phyloP scores from a whole-genome alignment of 2,888 invertebrate genomes.

The Apamea sordens region DNA sequence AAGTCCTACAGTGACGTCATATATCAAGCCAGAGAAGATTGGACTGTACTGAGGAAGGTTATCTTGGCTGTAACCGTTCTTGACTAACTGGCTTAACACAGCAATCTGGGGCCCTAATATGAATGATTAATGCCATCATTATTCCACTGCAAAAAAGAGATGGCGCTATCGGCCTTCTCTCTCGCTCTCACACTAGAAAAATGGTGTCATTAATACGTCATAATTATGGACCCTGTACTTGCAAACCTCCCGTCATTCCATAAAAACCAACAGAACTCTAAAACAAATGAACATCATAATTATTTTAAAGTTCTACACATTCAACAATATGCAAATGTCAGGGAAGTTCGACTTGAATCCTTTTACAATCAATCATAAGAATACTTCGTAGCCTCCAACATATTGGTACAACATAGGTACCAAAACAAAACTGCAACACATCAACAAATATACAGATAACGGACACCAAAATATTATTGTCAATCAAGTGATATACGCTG shows the following conservation, averaged over 20 bases:
- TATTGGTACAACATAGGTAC: slow-evolving; percentile 6
- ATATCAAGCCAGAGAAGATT: neutral
- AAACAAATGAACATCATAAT: slow-evolving; percentile 7
- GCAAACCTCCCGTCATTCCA: neutral
- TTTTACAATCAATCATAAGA: slow-evolving; percentile 30
- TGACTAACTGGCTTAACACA: neutral
- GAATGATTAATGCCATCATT: neutral
- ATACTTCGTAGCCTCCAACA: neutral
- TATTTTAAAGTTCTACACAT: neutral
- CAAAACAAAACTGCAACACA: slow-evolving; percentile 9
- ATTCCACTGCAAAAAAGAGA: neutral
- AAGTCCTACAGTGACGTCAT: neutral
- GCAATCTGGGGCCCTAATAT: neutral
- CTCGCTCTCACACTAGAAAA: neutral
- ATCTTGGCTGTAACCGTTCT: neutral
- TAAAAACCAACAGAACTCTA: neutral
- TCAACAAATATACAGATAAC: slow-evolving; percentile 18
- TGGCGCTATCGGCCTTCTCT: neutral
- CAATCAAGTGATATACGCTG: slow-evolving; percentile 70
- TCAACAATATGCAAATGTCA: slow-evolving; percentile 20
- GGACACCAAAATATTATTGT: slow-evolving; percentile 69
- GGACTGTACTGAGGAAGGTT: neutral
- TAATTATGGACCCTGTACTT: neutral
- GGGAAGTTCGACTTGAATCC: neutral
- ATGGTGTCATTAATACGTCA: neutral